These are phyloP conservation scores for Tenebrio molitor DNA, from an alignment of 1,140 invertebrate species.

Conservation along the genomic window DNA sequence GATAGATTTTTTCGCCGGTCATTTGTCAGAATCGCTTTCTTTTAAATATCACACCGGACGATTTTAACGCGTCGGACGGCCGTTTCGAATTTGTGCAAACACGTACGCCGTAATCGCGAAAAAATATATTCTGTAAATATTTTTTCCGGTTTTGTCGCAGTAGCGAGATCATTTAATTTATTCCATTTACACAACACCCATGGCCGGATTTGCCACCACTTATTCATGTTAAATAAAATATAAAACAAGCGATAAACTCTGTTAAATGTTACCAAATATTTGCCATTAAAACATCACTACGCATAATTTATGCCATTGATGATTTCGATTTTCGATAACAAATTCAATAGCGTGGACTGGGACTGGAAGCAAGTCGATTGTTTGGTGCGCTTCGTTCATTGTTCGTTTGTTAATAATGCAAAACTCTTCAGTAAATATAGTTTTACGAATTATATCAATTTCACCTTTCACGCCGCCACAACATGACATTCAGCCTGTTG, in stretches of 20 bases:
- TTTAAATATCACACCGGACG: no score
- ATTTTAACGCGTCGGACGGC: no score
- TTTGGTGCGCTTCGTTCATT: neutral
- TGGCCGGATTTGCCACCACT: neutral
- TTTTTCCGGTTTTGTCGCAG: neutral
- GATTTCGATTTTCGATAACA: constrained; percentile 37
- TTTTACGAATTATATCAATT: constrained; percentile 17
- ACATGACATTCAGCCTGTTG: constrained; percentile 11
- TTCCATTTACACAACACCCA: neutral
- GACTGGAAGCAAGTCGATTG: neutral
- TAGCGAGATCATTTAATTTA: neutral
- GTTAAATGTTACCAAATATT: constrained; percentile 11
- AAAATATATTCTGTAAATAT: no score
- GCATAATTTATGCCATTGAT: constrained; percentile 22
- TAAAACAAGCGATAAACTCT: constrained; percentile 24
- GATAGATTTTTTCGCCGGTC: no score
- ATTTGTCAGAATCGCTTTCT: no score
- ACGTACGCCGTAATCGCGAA: no score
- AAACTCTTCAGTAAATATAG: neutral
- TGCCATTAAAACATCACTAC: constrained; percentile 15
- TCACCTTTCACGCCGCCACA: neutral
- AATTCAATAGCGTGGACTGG: neutral
- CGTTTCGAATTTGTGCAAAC: no score
- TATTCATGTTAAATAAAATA: constrained; percentile 33
- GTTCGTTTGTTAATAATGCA: neutral